Conservation (phyloP, 2,113 vertebrate genomes). For the Dromaius novaehollandiae region DNA sequence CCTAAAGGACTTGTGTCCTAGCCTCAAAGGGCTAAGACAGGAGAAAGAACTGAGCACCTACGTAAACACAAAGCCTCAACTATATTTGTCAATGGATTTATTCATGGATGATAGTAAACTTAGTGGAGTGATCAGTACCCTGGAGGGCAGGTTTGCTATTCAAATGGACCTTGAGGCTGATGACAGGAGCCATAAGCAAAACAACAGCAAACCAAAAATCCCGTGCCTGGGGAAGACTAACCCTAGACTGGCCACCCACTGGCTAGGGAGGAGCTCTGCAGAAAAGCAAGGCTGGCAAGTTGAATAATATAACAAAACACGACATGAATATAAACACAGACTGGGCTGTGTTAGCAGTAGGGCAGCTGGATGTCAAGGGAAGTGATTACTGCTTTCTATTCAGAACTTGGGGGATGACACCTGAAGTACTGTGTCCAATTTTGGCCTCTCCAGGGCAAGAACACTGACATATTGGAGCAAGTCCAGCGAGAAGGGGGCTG, state of each 20-base stretch:
- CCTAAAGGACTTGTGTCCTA: too few relatives aligned
- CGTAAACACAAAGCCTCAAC: background rate
- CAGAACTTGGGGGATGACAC: fast-evolving
- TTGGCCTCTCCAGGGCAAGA: background rate
- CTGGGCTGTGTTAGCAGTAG: background rate
- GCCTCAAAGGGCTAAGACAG: background rate
- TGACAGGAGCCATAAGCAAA: background rate
- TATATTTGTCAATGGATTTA: background rate
- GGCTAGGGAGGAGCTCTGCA: background rate
- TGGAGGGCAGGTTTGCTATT: background rate
- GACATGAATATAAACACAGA: background rate
- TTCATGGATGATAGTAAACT: background rate
- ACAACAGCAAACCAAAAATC: background rate
- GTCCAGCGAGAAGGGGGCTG: background rate
- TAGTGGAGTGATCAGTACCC: background rate
- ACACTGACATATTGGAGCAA: background rate
- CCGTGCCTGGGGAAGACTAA: background rate
- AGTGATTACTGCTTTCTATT: background rate
- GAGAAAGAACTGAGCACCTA: background rate
- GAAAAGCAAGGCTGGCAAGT: background rate
- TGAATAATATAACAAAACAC: background rate
- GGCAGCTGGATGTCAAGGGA: background rate
- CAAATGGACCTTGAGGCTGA: background rate
- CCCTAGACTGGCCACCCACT: fast-evolving
- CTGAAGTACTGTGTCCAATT: background rate